Base-by-base conservation (phyloP, 2,113 vertebrate genomes). In the Larimichthys crocea region DNA sequence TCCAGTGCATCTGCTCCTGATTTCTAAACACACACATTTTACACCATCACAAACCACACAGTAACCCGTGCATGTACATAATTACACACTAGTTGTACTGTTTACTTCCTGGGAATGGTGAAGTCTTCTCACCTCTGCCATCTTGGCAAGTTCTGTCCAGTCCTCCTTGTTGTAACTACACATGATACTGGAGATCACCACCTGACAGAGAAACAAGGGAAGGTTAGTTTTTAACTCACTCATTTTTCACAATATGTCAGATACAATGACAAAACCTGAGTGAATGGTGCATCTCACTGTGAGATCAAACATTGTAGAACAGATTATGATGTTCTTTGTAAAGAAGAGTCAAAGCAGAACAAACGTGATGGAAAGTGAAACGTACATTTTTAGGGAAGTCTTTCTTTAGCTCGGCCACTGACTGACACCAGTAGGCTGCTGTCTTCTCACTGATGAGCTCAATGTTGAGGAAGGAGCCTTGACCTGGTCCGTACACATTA, bases 371-470 rank as follows among this genome's bases (percentile, higher is more conserved):
- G 67, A 20, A 29, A 2, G 2, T 12, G 9, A 67, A 3, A 59
- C 85, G 70, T 92, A 98, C 98, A 0, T 95, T 96, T 63, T 96
- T 84, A 48, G 97, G 97, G 73, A 98, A 98, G 91, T 97, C 97
- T n/a, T 88, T 91, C 91, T 99, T 97, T 68, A 98, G 92, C 81
- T 98, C 97, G 1, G 93, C 49, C 14, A 98, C 90, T 48, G 96
- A 95, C 88, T 91, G 94, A 91, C 97, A 99, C 97, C 97, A 99
- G 74, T 99, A 97, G 0, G 96, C 96, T 4, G 97, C 96, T 0
- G 97, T 97, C 84, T 98, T 99, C 88, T 99, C 97, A 1, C 98
- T 98, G 93, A 98, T 98, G 69, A 98, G 96, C 76, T 99, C 96
- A 14, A 98, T 97, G 90, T 98, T 98, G 49, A 99, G 94, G 82